Evolutionary conservation across 2,797 vertebrate genomes (phyloP).

Genomic region (Mus spretus): DNA sequence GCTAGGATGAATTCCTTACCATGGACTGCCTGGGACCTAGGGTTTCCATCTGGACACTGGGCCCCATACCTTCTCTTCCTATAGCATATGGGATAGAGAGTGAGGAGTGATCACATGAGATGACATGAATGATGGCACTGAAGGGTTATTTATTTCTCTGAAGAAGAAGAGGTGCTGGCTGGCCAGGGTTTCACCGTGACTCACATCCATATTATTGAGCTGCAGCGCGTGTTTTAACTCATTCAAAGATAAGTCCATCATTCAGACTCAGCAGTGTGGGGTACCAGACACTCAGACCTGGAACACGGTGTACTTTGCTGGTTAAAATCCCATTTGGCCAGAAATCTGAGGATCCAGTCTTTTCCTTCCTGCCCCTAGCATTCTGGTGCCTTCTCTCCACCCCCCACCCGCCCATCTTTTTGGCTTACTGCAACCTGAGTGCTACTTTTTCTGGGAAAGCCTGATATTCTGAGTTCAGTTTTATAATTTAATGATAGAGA

Average conservation of each 20-base stretch:
- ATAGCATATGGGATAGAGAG: background rate
- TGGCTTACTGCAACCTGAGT: slow-evolving; percentile 85
- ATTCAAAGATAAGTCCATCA: slow-evolving; percentile 65
- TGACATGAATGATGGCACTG: background rate
- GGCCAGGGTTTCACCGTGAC: background rate
- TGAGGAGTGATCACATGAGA: background rate
- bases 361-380: slow-evolving; percentile 2
- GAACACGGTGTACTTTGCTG: slow-evolving; percentile 81
- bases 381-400: slow-evolving; percentile 34
- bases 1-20: background rate
- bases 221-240: slow-evolving; percentile 46
- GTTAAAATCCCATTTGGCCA: slow-evolving; percentile 77
- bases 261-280: slow-evolving; percentile 68
- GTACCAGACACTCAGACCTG: slow-evolving; percentile 72
- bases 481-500: slow-evolving; percentile 93
- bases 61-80: background rate
- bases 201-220: background rate
- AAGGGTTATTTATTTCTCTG: slow-evolving; percentile 22
- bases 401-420: slow-evolving; percentile 63
- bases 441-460: slow-evolving; percentile 90
- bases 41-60: background rate
- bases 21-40: background rate
- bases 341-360: slow-evolving; percentile 78
- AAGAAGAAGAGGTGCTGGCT: background rate
- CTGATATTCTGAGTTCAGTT: slow-evolving; percentile 92